These are phyloP conservation scores for Mactromeris polynyma DNA, from an alignment of 2,888 invertebrate species.

Conservation along the genomic window DNA sequence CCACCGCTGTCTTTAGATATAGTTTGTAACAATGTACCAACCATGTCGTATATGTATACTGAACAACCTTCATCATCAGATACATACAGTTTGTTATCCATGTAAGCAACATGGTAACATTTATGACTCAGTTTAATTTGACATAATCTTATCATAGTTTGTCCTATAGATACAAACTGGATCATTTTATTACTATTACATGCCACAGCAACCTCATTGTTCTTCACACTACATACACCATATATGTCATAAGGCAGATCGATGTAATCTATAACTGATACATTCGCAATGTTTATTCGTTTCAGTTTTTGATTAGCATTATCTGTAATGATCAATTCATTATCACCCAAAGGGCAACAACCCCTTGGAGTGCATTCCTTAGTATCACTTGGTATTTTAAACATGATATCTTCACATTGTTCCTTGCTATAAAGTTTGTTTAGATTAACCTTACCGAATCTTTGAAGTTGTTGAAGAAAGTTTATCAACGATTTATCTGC, in stretches of 20 bases:
- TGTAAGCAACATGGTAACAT: conserved; percentile 6
- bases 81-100: neutral
- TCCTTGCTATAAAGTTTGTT: neutral
- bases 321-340: too few species aligned
- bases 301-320: too few species aligned
- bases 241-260: neutral
- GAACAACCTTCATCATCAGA: too few species aligned
- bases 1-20: too few species aligned
- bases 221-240: neutral
- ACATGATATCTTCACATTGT: too few species aligned
- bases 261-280: neutral
- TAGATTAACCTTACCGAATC: neutral
- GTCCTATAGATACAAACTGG: conserved; percentile 11
- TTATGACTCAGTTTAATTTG: neutral
- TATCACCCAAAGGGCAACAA: neutral
- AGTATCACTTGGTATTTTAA: neutral
- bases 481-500: neutral
- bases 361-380: neutral
- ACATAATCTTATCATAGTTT: neutral
- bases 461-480: neutral
- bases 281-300: neutral
- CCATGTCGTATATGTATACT: too few species aligned
- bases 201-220: neutral
- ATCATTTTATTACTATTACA: too few species aligned
- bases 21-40: too few species aligned